A percentile compares a stretch with the other conserved stretches of the same genome.
phyloP scores from a whole-genome alignment of 2,888 invertebrate genomes.

The Chouioia cunea region DNA sequence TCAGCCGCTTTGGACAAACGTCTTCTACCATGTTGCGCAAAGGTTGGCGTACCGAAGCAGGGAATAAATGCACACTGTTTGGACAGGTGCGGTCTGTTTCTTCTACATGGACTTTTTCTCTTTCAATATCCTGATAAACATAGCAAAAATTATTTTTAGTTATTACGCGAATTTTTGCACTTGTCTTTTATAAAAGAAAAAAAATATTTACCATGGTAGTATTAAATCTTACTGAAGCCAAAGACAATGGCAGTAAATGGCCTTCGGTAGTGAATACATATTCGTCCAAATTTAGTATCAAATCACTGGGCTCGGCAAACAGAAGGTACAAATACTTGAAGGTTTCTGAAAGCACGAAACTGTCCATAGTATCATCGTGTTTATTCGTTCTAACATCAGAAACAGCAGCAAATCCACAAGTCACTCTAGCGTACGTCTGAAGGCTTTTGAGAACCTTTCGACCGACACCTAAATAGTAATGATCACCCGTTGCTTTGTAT shows the following conservation, averaged over 20 bases:
- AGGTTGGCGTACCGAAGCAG: conserved; percentile 86
- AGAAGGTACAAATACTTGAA: conserved; percentile 96
- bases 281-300: conserved; percentile 85
- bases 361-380: conserved; percentile 98
- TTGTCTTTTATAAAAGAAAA: conserved; percentile 44
- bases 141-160: too few relatives aligned
- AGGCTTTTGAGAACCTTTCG: conserved; percentile 88
- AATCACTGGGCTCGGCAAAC: conserved; percentile 89
- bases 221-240: conserved; percentile 77
- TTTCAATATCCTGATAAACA: conserved; percentile 58
- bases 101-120: conserved; percentile 70
- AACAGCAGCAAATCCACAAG: conserved; percentile 98
- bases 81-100: conserved; percentile 85
- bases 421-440: conserved; percentile 91
- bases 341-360: conserved; percentile 97
- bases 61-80: conserved; percentile 85
- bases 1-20: conserved; percentile 77
- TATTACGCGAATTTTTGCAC: conserved; percentile 49
- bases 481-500: conserved; percentile 94
- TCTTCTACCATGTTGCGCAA: conserved; percentile 88
- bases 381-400: conserved; percentile 91
- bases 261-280: conserved; percentile 95
- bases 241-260: conserved; percentile 90
- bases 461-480: conserved; percentile 94
- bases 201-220: conserved; percentile 68